Conservation (phyloP, 2,113 vertebrate species). For the Calyptomena viridis region DNA sequence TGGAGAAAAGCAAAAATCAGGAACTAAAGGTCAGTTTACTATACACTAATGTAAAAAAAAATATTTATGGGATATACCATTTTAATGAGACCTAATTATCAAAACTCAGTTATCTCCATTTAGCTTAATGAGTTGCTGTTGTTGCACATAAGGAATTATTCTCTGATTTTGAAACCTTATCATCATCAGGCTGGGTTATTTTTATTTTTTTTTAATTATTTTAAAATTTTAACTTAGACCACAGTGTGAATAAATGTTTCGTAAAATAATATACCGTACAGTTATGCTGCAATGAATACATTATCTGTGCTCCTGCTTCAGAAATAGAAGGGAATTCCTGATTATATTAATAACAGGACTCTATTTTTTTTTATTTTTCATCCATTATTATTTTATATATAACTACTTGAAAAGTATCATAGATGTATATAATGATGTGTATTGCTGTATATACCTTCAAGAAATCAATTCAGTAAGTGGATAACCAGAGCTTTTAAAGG, state of each 20-base stretch:
- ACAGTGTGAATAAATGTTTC: neutral
- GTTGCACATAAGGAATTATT: neutral
- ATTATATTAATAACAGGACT: neutral
- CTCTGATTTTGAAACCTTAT: neutral
- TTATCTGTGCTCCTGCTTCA: neutral
- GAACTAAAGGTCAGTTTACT: constrained; percentile 80
- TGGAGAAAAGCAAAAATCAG: constrained; percentile 71
- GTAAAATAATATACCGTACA: neutral
- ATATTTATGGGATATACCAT: neutral
- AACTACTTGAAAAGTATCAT: neutral
- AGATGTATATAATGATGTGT: neutral
- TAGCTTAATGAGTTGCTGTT: neutral
- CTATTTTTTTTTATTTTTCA: neutral
- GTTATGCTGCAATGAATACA: neutral
- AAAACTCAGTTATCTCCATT: neutral
- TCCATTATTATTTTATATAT: neutral
- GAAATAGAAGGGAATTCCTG: neutral
- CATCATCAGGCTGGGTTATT: neutral
- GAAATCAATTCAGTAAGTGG: neutral
- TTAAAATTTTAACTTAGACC: neutral
- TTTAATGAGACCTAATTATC: neutral
- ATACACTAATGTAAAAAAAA: neutral
- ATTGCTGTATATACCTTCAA: neutral
- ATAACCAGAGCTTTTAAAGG: neutral
- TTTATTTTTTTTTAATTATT: neutral